Evolutionary conservation across 1,140 invertebrate species (phyloP), one percentile per base, ranked within the genome.

Genomic region (Neocloeon triangulifer): DNA sequence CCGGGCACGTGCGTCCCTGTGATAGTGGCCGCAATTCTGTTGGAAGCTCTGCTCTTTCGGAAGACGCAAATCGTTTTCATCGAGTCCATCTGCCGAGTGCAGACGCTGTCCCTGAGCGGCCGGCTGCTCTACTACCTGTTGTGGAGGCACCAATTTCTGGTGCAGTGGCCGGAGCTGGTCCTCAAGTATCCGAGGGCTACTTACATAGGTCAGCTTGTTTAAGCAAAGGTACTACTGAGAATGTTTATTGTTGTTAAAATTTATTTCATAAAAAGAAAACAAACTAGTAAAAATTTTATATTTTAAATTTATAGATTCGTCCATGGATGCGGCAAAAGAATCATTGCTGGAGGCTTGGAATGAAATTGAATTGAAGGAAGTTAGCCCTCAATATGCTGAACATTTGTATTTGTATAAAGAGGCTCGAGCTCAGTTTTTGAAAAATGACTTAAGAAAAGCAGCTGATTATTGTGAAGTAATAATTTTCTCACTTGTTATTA

Each of bases 1-100:
- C 92, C 91, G 31, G 91, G 89, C 16, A 94, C 86, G 4, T 94
- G 89, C 54, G 63, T 97, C 37, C 89, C 86, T 19, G 52, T 88
- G 22, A 86, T 81, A 55, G 37, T 78, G 8, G 59, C 72, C 29
- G 69, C 66, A 12, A 73, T 71, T 47, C n/a, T 72, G 0, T 58
- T 65, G 34, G 66, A 73, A 58, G 48, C 69, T 17, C 46, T 78
- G 0, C 68, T 62, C 36, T 43, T 85, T 6, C 50, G 58, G 17
- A 57, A 74, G 36, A 69, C 63, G 36, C 72, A 64, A 48, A 79
- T 94, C 34, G 60, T 95, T 19, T 97, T 86, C 55, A 59, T 95
- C 28, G 91, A 97, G 57, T 95, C 88, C 50, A 72, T 91, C 42
- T 97, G 91, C 47, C 62, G 91, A 43, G 86, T 94, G 1, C 66